Evolutionary conservation across 23 tunicate genomes (phyloP), one percentile per base, ranked within the genome.

Genomic region (Halocynthia aurantium): DNA sequence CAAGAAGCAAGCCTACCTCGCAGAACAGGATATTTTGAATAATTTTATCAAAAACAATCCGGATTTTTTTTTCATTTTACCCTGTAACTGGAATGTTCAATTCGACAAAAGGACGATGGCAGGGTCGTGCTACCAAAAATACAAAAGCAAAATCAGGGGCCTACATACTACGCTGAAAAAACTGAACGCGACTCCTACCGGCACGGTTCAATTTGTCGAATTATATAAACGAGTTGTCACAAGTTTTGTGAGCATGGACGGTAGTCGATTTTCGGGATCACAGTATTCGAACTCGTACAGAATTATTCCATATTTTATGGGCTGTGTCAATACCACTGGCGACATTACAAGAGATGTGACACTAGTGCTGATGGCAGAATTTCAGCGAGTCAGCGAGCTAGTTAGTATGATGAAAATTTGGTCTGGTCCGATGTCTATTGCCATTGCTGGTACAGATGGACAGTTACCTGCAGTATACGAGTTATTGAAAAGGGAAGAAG

Each of bases 31-130:
- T 15, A 65, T 65, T 10, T 10, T 65, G 19, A 65, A 65, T 15
- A 49, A 40, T 15, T 65, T 40, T 15, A 20, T 65, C 2, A 15
- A 9, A 65, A 65, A 65, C 22, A 9, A 65, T 65, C 70, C 70
- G 10, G 70, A 65, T 10, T 20, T 65, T 65, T 65, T 65, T 8
- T 65, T 20, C 70, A 65, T 9, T 20, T 20, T 65, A 65, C 31
- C 70, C 70, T 65, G 31, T 65, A 49, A 20, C 31, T 65, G 70
- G 70, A 65, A 65, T 15, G 70, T 65, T 65, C 70, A 65, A 65
- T 65, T 65, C 19, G 70, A 49, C 31, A 20, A 10, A 20, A 40
- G 70, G 0, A 49, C 31, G 22, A 65, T 20, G 22, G 31, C 5
- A 65, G 31, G 70, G 10, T 10, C 19, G 10, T 65, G 70, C 2